Base-by-base conservation (phyloP, 2,888 invertebrate genomes). In the Caenorhabditis panamensis region DNA sequence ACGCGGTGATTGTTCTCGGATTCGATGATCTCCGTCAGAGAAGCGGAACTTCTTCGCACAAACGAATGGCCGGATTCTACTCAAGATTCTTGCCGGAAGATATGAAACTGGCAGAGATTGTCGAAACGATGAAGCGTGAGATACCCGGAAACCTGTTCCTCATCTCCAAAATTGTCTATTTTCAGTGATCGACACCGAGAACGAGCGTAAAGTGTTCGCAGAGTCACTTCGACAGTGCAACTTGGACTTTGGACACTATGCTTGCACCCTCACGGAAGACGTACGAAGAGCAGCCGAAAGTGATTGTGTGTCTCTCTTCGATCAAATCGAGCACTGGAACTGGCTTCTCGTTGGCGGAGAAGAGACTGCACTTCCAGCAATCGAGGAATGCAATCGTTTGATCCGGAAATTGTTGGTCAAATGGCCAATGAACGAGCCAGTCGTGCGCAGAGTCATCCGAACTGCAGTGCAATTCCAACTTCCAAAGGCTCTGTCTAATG, bases 331-430 rank as follows among this genome's bases (percentile, higher is more conserved):
- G 28, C 77, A 81, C 6, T 81, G 81, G 81, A 54, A 77, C 16
- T 81, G 81, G 81, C 47, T 81, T 3, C 66, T 81, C 4, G 28
- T 81, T 4, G 81, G 81, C 1, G 72, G 77, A 31, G 72, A 72
- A 16, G 77, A 76, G 56, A 81, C 81, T 5, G 67, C 72, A 16
- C 37, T 81, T n/a, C 54, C 77, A 9, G 81, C 81, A 28, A 58
- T 81, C 26, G 81, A 81, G 49, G 81, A 81, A 62, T 61, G 67
- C 51, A 81, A 81, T 37, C 37, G 81, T 22, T n/a, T 81, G 31
- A 44, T 81, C 53, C 66, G 81, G 18, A 77, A 72, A 59, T 56
- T 63, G 1, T 47, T 81, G 51, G 20, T 67, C 8, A 22, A 9
- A 2, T 24, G 9, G 5, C 54, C 67, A 8, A 28, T 63, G 13